Evolutionary conservation across 2,888 invertebrate species (phyloP), one percentile per base, ranked within the genome.

Genomic region (Aelia acuminata): DNA sequence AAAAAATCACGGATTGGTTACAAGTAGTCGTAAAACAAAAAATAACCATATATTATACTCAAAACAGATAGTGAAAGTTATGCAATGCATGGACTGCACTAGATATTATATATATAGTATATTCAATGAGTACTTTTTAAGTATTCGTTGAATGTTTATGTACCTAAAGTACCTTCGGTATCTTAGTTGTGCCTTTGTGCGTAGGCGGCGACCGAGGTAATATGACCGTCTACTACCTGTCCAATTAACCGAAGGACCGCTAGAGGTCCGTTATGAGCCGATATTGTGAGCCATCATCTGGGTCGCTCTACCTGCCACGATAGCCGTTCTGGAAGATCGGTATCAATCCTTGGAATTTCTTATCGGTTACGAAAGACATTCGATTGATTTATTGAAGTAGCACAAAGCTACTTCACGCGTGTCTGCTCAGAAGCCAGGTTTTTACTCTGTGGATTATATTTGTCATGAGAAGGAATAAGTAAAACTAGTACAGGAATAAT

Each of bases 191-290:
- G 10, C 11, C 8, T 3, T 57, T 13, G 26, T 11, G 63, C 31
- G 63, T 63, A 63, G 63, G 63, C 31, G 63, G 63, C 4, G 31
- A 63, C 63, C 31, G 63, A 31, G 18, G 63, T 3, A 31, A 31
- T 31, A 3, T 18, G 8, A 31, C 4, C 63, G 57, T 4, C 31
- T 31, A 31, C 63, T 63, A 63, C 63, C 63, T 63, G 63, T 63
- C 63, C 63, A 63, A 63, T 63, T 63, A 63, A 31, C 31, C 31
- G 8, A 31, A 63, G 63, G 63, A 63, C 63, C 63, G 63, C 63
- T 63, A 63, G 31, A 63, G 15, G 63, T 63, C 63, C 63, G 63
- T 63, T 63, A 63, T 63, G 63, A 63, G 63, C 63, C 63, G 63
- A 63, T 63, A 63, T 31, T 63, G 63, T 63, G 63, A 63, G 7